Conservation (phyloP, 1,140 invertebrate genomes). For the Philotrypesis tridentata region DNA sequence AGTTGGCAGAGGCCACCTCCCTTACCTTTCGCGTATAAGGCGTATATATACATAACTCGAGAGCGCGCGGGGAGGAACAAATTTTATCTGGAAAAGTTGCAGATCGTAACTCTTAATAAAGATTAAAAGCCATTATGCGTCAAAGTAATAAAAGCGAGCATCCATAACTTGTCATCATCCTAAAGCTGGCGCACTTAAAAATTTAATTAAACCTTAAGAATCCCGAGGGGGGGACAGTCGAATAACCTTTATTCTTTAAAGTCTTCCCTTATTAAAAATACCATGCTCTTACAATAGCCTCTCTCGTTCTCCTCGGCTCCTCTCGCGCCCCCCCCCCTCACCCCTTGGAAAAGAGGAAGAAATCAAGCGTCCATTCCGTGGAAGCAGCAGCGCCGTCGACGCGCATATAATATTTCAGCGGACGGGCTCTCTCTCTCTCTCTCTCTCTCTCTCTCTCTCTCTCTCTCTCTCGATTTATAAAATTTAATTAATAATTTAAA, state of each 20-base stretch:
- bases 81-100: neutral
- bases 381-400: neutral
- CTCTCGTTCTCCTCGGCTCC: too few species aligned
- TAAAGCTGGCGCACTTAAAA: neutral
- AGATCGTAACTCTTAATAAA: neutral
- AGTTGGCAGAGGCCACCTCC: neutral
- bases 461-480: conserved; percentile 46
- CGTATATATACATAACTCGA: neutral
- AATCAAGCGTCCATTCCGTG: neutral
- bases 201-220: neutral
- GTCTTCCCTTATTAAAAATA: neutral
- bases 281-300: neutral
- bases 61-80: neutral
- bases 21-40: neutral
- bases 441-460: too few species aligned
- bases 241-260: neutral
- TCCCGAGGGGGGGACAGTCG: neutral
- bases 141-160: neutral
- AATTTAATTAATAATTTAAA: conserved; percentile 53
- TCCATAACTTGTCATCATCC: neutral
- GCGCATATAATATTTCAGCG: conserved; percentile 6
- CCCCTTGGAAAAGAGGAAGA: neutral
- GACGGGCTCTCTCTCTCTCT: too few species aligned
- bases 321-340: too few species aligned
- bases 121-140: neutral